Base-by-base conservation (phyloP, 1,140 invertebrate genomes). In the Drosophila subpulchrella region DNA sequence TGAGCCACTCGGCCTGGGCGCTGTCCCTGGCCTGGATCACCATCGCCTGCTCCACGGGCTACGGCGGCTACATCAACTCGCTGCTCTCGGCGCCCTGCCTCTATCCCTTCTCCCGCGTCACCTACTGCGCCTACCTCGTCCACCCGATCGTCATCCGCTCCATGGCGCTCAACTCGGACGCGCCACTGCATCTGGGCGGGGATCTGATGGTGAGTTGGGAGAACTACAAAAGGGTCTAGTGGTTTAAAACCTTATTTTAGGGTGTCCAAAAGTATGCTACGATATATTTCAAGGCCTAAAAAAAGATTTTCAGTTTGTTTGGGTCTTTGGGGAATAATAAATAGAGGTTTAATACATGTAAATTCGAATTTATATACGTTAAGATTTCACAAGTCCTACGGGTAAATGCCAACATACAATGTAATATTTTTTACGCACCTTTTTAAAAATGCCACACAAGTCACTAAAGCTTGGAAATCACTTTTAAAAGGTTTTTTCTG, bases 1-100 rank as follows among this genome's bases (percentile, higher is more conserved):
- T 97, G 11, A 97, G 96, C 60, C 96, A 98, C 90, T 96, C 96
- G 48, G 94, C 96, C 13, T 98, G 97, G 97, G 96, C 97, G 8
- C 77, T 97, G 6, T 95, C 95, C 17, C 91, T 98, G 13, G 94
- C 96, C 0, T 98, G 97, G 97, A 95, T 98, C 72, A 96, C 97
- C 8, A 94, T 98, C 61, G 97, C 97, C 1, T 98, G 97, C 86
- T 96, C 96, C 20, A 97, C 96, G 30, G 97, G 97, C 61, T 95
- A 97, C 92, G 97, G 97, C 93, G 97, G 96, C 63, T 96, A 95
- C 89, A 94, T 97, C 13, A 95, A 96, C 44, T 93, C 93, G 27
- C 93, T 97, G 79, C 93, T 97, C 6, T 96, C 96, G n/a, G 94
- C 95, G 27, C 95, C 96, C 24, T 94, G 96, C 55, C 92, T 97